Evolutionary conservation across 2,113 vertebrate genomes (phyloP).

Genomic region (Urocynchramus pylzowi): DNA sequence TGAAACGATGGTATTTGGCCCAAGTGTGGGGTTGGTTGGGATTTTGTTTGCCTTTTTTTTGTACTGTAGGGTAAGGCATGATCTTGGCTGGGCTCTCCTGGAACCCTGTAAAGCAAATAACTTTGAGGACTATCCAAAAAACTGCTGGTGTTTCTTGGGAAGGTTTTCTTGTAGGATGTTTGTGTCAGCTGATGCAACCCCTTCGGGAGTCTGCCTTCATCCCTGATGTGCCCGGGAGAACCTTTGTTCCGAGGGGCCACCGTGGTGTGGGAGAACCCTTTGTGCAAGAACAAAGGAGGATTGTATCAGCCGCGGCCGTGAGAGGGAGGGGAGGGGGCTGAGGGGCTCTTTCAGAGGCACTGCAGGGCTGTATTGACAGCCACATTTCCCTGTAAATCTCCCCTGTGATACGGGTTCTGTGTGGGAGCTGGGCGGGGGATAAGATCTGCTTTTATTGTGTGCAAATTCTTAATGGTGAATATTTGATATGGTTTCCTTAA

Average conservation of each 20-base stretch:
- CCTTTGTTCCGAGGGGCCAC: slow-evolving; percentile 7
- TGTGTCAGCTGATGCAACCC: not conserved
- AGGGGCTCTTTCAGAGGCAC: not conserved
- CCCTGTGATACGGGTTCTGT: not conserved
- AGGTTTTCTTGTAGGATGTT: not conserved
- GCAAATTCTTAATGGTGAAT: not conserved
- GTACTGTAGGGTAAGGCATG: not conserved
- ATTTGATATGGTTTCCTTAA: not conserved
- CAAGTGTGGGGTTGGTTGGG: not conserved
- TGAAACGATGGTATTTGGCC: not conserved
- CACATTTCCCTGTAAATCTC: not conserved
- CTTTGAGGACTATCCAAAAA: not conserved
- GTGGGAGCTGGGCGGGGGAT: not conserved
- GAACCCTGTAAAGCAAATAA: not conserved
- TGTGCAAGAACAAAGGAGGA: slow-evolving; percentile 31
- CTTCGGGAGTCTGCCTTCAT: not conserved
- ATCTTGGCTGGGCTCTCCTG: not conserved
- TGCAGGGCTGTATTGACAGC: not conserved
- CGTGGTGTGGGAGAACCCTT: not conserved
- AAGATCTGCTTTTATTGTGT: not conserved
- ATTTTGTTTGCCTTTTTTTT: not conserved
- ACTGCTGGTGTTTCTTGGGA: not conserved
- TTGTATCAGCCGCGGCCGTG: not conserved
- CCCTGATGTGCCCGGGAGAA: not conserved
- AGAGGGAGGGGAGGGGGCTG: not conserved